phyloP scores from a whole-genome alignment of 1,140 invertebrate species.

The Lysiphlebus fabarum region DNA sequence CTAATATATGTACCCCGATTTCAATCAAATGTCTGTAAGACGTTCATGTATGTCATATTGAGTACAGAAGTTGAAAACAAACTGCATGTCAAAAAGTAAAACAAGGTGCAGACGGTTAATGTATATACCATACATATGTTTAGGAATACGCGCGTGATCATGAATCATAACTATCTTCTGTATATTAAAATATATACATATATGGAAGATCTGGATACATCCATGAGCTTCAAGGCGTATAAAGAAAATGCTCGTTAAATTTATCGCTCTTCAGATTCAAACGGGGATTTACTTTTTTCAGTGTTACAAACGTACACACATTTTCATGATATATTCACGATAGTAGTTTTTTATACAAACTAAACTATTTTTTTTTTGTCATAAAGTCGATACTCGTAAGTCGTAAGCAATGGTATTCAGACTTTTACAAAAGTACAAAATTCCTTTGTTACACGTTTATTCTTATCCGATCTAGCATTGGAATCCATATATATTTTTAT shows the following conservation, averaged over 20 bases:
- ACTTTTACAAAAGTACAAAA: slow-evolving; percentile 24
- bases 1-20: no score
- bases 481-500: not conserved
- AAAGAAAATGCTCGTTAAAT: slow-evolving; percentile 37
- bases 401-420: not conserved
- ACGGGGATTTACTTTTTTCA: slow-evolving; percentile 39
- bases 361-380: not conserved
- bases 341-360: not conserved
- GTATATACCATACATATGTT: slow-evolving; percentile 16
- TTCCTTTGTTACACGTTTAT: slow-evolving; percentile 42
- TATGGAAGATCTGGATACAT: no score
- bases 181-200: not conserved
- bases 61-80: slow-evolving; percentile 6
- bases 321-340: not conserved
- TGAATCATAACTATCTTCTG: slow-evolving; percentile 37
- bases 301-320: slow-evolving; percentile 2
- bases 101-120: slow-evolving; percentile 4
- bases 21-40: no score
- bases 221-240: slow-evolving; percentile 16
- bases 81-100: no score
- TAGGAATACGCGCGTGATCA: slow-evolving; percentile 31
- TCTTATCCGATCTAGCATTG: slow-evolving; percentile 34
- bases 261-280: slow-evolving; percentile 36
- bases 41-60: not conserved
- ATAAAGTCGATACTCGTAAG: no score